Percentiles rank a stretch among this genome's conserved stretches.
Evolutionary conservation across 2,888 invertebrate species (phyloP).

Genomic region (Nephrotoma appendiculata): DNA sequence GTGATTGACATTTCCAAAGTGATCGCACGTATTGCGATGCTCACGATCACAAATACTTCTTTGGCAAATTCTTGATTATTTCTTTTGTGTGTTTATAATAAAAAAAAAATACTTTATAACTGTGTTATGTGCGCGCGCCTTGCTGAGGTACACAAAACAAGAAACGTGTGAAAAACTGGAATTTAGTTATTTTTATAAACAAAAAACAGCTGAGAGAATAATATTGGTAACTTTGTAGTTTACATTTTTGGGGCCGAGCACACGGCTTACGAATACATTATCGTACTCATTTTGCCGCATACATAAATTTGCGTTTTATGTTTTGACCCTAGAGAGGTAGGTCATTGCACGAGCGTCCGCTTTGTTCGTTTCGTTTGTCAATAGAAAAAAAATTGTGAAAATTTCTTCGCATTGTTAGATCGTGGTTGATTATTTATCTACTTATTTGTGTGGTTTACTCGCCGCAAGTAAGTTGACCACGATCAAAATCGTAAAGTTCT

Average conservation of each 20-base stretch:
- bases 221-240: not conserved
- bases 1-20: not conserved
- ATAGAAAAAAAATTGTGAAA: too few relatives aligned
- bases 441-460: too few relatives aligned
- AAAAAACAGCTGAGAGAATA: not conserved
- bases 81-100: not conserved
- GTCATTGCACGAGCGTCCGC: not conserved
- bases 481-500: too few relatives aligned
- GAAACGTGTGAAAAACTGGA: not conserved
- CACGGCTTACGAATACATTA: not conserved
- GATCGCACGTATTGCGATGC: not conserved
- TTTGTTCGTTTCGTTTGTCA: too few relatives aligned
- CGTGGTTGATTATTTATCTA: too few relatives aligned
- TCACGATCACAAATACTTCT: not conserved
- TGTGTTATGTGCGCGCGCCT: not conserved
- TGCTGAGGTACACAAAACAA: not conserved
- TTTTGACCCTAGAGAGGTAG: not conserved
- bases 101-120: not conserved
- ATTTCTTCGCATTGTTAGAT: too few relatives aligned
- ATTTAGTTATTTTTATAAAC: not conserved
- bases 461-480: too few relatives aligned
- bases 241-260: not conserved
- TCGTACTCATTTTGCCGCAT: not conserved
- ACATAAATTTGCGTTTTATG: not conserved
- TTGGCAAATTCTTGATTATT: not conserved